Evolutionary conservation across 2,888 invertebrate genomes (phyloP), one percentile per base, ranked within the genome.

Genomic region (Physocephala rufipes): DNA sequence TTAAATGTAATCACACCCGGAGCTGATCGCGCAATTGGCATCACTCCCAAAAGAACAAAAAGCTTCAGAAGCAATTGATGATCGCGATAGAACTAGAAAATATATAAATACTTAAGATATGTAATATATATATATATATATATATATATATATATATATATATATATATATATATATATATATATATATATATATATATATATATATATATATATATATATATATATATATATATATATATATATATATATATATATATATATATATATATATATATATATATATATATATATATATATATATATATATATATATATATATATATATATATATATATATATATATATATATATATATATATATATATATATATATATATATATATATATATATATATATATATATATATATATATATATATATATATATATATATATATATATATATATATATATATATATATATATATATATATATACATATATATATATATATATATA

Each of bases 1-100:
- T 89, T 88, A 78, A 91, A 91, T 1, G 90, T 90, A 43, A 91
- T 88, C 69, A 72, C 45, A 0, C 89, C 89, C 77, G 89, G 89
- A 13, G 87, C 80, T 0, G 89, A 88, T 28, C 89, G 84, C 9
- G 88, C 88, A 74, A 89, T 89, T 2, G 91, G 91, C 90, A 91
- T 91, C 1, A 91, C 91, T 0, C 90, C 91, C 47, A 91, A 85
- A 0, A 88, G 88, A 74, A 89, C 86, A 79, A 91, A 91, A 69
- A 91, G 79, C 67, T 89, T 88, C 16, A 91, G 82, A 30, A 91
- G 84, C 69, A 91, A 82, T 79, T 91, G 90, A 79, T 91, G 91
- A 79, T 91, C 91, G 51, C 90, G 87, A 77, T 91, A 91, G 84
- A 91, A 91, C 79, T 80, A 69, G 70, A 53, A 36, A 9, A 67